Evolutionary conservation across 2,888 invertebrate species (phyloP), one percentile per base, ranked within the genome.

Genomic region (Pachliopta kotzebuea): DNA sequence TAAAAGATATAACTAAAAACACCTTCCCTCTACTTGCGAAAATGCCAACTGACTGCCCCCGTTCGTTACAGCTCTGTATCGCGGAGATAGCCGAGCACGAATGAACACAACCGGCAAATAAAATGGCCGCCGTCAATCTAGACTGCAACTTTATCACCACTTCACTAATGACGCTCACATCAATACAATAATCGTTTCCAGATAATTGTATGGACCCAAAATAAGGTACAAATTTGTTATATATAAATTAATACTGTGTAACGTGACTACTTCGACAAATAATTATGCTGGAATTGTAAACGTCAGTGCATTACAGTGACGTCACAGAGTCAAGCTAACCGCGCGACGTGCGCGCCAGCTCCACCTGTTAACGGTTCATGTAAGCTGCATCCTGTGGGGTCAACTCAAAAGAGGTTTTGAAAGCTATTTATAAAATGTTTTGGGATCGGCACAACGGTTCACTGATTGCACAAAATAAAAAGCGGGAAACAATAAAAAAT

Each of bases 11-110:
- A 88, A 85, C 86, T 85, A 87, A 79, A 84, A 84, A 90, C 90
- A 90, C 90, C 89, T 86, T 84, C 89, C 85, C 87, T 80, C 80
- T 84, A 85, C 85, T 90, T 89, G 90, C 91, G 88, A 91, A 91
- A 90, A 90, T 90, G 89, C 90, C 90, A 90, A 91, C 90, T 89
- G 90, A 90, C 81, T 86, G 85, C 78, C 76, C n/a, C 78, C 78
- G 84, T 81, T 85, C 86, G 86, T 81, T 84, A 81, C 75, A 76
- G 80, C 85, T 81, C 83, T 83, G 88, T 88, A 86, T 87, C 85
- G 85, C 81, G 71, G 89, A 84, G 90, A 89, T 88, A 90, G 88
- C 89, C 83, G 85, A 85, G 86, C 87, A 83, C 88, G 85, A 91
- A 86, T 85, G 88, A 90, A 89, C 85, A 86, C 86, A 83, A 84